These are phyloP conservation scores for Sympetrum striolatum DNA, from an alignment of 2,888 invertebrate genomes.

Conservation along the genomic window DNA sequence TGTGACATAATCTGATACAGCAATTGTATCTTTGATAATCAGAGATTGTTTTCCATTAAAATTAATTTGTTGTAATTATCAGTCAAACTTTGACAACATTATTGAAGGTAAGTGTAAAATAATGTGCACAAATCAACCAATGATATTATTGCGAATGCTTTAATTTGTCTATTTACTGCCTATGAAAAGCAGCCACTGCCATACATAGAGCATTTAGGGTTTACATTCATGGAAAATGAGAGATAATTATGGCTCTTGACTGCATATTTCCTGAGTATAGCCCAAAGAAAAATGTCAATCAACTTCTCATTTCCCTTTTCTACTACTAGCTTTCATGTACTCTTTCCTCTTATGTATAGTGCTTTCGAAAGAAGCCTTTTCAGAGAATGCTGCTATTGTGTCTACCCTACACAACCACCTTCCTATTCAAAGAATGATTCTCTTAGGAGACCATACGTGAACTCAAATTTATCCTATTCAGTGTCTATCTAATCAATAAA, in stretches of 20 bases:
- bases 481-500: too few species aligned
- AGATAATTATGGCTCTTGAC: background rate
- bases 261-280: background rate
- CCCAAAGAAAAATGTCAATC: background rate
- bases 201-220: conserved; percentile 17
- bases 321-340: background rate
- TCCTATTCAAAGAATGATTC: background rate
- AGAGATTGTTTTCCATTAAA: background rate
- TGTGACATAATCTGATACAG: background rate
- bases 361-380: background rate
- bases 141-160: background rate
- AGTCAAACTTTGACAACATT: background rate
- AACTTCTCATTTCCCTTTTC: background rate
- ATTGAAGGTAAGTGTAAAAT: background rate
- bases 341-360: background rate
- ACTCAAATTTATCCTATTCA: too few species aligned
- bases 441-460: background rate
- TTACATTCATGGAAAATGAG: background rate
- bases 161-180: conserved; percentile 1
- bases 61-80: background rate
- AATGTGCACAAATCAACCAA: background rate
- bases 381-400: background rate
- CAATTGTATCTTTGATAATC: background rate
- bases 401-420: background rate
- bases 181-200: conserved; percentile 32